Base-by-base conservation (phyloP, 2,888 invertebrate genomes). In the Phragmatobia fuliginosa region DNA sequence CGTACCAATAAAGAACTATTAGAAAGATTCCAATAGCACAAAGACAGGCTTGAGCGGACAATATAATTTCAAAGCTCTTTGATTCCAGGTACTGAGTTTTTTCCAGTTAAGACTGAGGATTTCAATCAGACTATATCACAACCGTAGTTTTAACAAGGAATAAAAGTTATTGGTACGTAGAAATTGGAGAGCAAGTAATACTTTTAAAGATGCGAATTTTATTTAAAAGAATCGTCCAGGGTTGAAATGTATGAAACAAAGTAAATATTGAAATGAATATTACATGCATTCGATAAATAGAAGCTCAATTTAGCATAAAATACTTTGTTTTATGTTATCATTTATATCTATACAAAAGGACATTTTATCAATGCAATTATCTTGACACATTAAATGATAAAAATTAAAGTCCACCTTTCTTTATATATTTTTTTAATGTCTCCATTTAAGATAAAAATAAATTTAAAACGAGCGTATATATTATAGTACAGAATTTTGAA, bases 81-180 rank as follows among this genome's bases (percentile, higher is more conserved):
- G 62, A 73, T 67, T 68, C 45, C 14, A 58, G 64, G 64, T 76
- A 78, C 63, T 70, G 80, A 74, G 69, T 62, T 76, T 81, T 79
- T 74, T 65, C 72, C 68, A 71, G 66, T 70, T 74, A 71, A 79
- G 78, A 82, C 78, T 77, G 80, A 79, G 82, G 84, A 87, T 90
- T 89, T 88, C 89, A 88, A 88, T 90, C 87, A 84, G 74, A 76
- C 85, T 85, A 84, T 84, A 83, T 83, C 76, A 59, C 75, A 63
- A 75, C 68, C 70, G 62, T 72, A 71, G 74, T 77, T 79, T 78
- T 76, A 83, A 84, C 83, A 87, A 85, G 80, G 81, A 84, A 85
- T 84, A 84, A 85, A 84, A 86, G 84, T 84, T 85, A 84, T 85
- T 84, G 85, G 85, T 80, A 82, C 73, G 67, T 77, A 69, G 67